Base-by-base conservation (phyloP, 2,888 invertebrate genomes). In the Caenorhabditis sp. region DNA sequence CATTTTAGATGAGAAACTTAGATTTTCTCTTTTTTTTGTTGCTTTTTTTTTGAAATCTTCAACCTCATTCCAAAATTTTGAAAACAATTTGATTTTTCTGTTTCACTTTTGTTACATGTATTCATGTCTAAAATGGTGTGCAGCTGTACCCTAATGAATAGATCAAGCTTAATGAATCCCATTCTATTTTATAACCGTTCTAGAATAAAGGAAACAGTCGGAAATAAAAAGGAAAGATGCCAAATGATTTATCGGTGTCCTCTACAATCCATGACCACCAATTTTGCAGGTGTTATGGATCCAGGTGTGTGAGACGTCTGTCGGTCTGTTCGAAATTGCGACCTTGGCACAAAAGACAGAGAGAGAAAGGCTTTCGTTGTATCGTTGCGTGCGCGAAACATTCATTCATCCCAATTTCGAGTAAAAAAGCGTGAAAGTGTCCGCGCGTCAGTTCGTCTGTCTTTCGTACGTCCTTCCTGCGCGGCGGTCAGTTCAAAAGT, bases 261-360 rank as follows among this genome's bases (percentile, higher is more conserved):
- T 67, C 74, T 28, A 11, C n/a, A 18, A 1, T n/a, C 35, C 35
- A 37, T 71, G 62, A 62, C 72, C 61, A 58, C 60, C 67, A 74
- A 74, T 76, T 65, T 74, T 47, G 72, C 72, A 74, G 72, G 72
- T 74, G 72, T 74, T 55, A 74, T 74, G 65, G 72, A 74, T 74
- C 76, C 76, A 76, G 76, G 67, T 76, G 76, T 76, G 61, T 76
- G 74, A 74, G 74, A 77, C 69, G 69, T 68, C 67, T 55, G 62
- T 61, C 68, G 76, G 67, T 76, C 76, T 68, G 68, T 68, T 69
- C 64, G 77, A 64, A 77, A 68, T 77, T 69, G 76, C 77, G 77
- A 77, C 77, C 69, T 69, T 78, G 78, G 70, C 50, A 60, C 26
- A 28, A n/a, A n/a, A n/a, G n/a, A n/a, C n/a, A n/a, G n/a, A n/a